Evolutionary conservation across 2,113 vertebrate genomes (phyloP).

Genomic region (Psittacula cyanocephala): DNA sequence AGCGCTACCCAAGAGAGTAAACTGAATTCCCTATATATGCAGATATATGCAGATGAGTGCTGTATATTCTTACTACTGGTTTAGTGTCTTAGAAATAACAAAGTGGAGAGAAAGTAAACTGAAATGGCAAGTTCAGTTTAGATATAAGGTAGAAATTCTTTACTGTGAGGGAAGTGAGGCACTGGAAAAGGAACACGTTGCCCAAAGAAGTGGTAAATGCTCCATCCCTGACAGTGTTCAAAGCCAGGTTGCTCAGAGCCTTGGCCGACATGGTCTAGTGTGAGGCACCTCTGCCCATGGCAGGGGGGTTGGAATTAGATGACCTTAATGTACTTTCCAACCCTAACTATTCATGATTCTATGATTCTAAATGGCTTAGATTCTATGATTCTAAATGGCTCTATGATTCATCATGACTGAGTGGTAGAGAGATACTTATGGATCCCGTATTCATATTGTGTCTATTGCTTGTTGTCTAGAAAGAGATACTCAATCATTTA

Average conservation of each 20-base stretch:
- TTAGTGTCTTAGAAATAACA: constrained; percentile 13
- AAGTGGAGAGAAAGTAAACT: not conserved
- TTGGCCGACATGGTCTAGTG: not conserved
- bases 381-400: not conserved
- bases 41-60: not conserved
- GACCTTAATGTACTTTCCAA: not conserved
- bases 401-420: not conserved
- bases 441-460: not conserved
- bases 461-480: not conserved
- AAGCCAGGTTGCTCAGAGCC: not conserved
- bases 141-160: not conserved
- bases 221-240: not conserved
- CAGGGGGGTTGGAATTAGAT: not conserved
- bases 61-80: not conserved
- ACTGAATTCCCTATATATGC: not conserved
- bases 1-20: constrained; percentile 5
- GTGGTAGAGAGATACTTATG: not conserved
- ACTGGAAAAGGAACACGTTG: not conserved
- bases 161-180: not conserved
- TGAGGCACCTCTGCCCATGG: not conserved
- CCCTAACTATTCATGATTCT: not conserved
- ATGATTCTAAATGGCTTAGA: not conserved
- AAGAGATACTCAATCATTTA: not conserved
- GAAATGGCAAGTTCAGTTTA: not conserved
- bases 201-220: not conserved